Conservation (phyloP, 2,113 vertebrate genomes). For the Oryzias celebensis region DNA sequence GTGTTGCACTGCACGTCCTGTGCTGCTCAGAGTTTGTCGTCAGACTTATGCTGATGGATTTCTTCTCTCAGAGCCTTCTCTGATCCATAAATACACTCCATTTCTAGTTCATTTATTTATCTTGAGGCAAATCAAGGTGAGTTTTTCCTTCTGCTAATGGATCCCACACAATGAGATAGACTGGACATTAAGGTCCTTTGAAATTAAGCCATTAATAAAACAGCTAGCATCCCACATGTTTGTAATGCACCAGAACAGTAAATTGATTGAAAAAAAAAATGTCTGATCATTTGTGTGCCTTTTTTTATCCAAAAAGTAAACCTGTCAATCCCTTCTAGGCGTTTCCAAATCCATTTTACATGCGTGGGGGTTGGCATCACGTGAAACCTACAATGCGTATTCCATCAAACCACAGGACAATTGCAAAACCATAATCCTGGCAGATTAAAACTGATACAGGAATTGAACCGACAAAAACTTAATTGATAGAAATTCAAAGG, state of each 20-base stretch:
- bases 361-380: constrained; percentile 2
- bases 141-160: constrained; percentile 45
- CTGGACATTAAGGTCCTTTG: constrained; percentile 50
- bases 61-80: constrained; percentile 19
- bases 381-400: background rate
- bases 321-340: background rate
- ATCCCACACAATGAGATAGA: constrained; percentile 44
- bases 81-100: constrained; percentile 48
- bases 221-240: constrained; percentile 7
- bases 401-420: constrained; percentile 5
- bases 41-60: constrained; percentile 11
- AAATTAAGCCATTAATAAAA: constrained; percentile 49
- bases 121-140: constrained; percentile 33
- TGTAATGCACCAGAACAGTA: background rate
- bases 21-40: constrained; percentile 20
- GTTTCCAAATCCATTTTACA: constrained; percentile 7
- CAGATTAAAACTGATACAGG: constrained; percentile 42
- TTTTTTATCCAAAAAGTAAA: constrained; percentile 8
- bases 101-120: constrained; percentile 51
- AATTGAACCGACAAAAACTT: constrained; percentile 25
- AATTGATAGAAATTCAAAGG: constrained; percentile 31
- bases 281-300: background rate
- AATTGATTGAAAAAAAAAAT: background rate
- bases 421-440: constrained; percentile 33
- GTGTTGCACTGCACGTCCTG: background rate